A percentile compares a stretch with the other conserved stretches of the same genome.
Conservation (phyloP, 1,140 invertebrate species). For the Drosophila ambigua region DNA sequence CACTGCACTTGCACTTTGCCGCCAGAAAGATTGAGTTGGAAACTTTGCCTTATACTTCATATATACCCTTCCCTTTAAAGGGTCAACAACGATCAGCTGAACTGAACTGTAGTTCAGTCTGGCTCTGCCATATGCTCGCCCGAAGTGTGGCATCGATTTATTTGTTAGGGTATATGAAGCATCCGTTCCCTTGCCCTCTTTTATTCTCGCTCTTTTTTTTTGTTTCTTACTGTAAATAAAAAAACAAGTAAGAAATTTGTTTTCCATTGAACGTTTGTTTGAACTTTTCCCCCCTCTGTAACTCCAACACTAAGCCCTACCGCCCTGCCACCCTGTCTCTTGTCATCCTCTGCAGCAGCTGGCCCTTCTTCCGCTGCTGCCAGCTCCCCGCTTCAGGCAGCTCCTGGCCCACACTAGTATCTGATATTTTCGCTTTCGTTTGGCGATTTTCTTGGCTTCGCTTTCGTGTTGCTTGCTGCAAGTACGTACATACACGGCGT, state of each 20-base stretch:
- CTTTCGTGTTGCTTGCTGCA: slow-evolving; percentile 17
- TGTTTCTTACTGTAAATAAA: slow-evolving; percentile 54
- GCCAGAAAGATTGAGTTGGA: slow-evolving; percentile 49
- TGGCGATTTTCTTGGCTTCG: slow-evolving; percentile 17
- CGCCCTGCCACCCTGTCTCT: slow-evolving; percentile 15
- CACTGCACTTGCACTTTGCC: slow-evolving; percentile 27
- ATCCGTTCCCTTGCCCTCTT: slow-evolving; percentile 1
- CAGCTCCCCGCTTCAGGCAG: neutral
- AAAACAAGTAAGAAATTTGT: slow-evolving; percentile 49
- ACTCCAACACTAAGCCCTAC: neutral
- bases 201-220: slow-evolving; percentile 39
- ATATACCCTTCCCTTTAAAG: too few species aligned
- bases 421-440: slow-evolving; percentile 44
- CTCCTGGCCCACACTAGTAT: slow-evolving; percentile 8
- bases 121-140: too few species aligned
- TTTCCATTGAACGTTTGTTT: slow-evolving; percentile 54
- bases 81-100: too few species aligned
- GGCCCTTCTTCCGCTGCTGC: neutral
- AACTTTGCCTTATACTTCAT: slow-evolving; percentile 35
- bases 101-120: too few species aligned
- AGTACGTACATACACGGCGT: too few species aligned
- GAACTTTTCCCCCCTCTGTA: slow-evolving; percentile 23
- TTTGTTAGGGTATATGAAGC: too few species aligned
- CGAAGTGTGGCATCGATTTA: too few species aligned
- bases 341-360: slow-evolving; percentile 6